These are phyloP conservation scores for Paralichthys olivaceus DNA, from an alignment of 2,113 vertebrate genomes.

Conservation along the genomic window DNA sequence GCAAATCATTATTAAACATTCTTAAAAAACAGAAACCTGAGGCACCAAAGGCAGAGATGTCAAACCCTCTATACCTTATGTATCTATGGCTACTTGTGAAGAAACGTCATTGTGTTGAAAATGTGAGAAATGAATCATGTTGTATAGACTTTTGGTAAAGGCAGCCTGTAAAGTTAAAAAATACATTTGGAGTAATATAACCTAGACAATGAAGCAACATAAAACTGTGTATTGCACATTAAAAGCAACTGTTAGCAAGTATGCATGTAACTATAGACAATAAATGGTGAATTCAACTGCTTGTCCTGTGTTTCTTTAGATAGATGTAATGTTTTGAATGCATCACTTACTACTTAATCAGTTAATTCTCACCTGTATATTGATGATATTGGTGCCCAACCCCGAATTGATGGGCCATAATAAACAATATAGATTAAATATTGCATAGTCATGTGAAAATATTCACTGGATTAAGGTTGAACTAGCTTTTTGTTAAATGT, in stretches of 20 bases:
- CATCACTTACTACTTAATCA: neutral
- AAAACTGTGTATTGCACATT: slow-evolving; percentile 76
- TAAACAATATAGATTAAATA: no score
- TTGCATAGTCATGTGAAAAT: no score
- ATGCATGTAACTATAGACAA: slow-evolving; percentile 83
- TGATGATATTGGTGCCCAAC: neutral
- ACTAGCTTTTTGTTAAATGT: no score
- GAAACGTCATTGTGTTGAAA: slow-evolving; percentile 60
- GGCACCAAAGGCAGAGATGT: neutral
- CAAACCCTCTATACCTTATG: slow-evolving; percentile 1
- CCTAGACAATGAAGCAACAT: slow-evolving; percentile 61
- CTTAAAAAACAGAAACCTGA: neutral
- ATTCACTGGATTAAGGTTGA: no score
- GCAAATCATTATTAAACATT: neutral
- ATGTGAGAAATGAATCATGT: slow-evolving; percentile 66
- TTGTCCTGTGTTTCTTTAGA: neutral
- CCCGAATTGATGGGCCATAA: no score
- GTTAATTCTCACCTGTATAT: no score
- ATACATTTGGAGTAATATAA: slow-evolving; percentile 65
- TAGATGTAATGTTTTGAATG: neutral
- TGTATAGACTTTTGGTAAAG: slow-evolving; percentile 69
- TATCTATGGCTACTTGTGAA: slow-evolving; percentile 61
- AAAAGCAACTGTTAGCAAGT: slow-evolving; percentile 77
- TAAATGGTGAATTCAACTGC: slow-evolving; percentile 71
- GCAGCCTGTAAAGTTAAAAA: slow-evolving; percentile 57